A percentile compares a stretch with the other conserved stretches of the same genome.
Conservation (phyloP, 2,797 vertebrate species). For the Gobio occitaniae region DNA sequence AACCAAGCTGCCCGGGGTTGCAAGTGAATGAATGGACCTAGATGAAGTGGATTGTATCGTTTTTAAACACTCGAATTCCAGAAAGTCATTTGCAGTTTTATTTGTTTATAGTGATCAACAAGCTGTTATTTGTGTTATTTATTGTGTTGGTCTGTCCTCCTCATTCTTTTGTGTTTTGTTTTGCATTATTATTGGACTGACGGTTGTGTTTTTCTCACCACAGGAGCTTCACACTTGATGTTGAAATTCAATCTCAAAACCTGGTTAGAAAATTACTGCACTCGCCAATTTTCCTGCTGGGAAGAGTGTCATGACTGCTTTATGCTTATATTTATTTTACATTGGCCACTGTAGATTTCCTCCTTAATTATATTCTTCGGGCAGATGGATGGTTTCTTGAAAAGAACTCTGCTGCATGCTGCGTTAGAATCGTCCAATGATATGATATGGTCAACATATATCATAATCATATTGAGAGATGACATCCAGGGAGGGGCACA, state of each 20-base stretch:
- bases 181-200: constrained; percentile 38
- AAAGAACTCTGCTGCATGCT: constrained; percentile 40
- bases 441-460: constrained; percentile 55
- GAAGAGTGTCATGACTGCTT: constrained; percentile 9
- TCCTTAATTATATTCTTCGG: neutral
- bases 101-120: constrained; percentile 65
- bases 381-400: constrained; percentile 43
- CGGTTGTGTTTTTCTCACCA: constrained; percentile 56
- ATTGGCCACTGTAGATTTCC: constrained; percentile 12
- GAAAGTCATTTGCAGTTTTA: constrained; percentile 62
- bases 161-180: constrained; percentile 2
- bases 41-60: neutral
- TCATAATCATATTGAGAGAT: constrained; percentile 53
- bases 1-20: constrained; percentile 43
- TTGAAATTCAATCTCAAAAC: constrained; percentile 50
- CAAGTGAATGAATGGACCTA: constrained; percentile 32
- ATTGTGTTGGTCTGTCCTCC: neutral
- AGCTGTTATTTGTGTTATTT: constrained; percentile 3
- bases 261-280: constrained; percentile 53
- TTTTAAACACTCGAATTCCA: constrained; percentile 56
- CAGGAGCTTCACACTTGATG: constrained; percentile 29
- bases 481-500: constrained; percentile 40
- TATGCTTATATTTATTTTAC: constrained; percentile 31
- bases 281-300: constrained; percentile 24
- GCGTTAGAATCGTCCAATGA: constrained; percentile 47